Evolutionary conservation across 2,888 invertebrate genomes (phyloP).

Genomic region (Diarsia brunnea): DNA sequence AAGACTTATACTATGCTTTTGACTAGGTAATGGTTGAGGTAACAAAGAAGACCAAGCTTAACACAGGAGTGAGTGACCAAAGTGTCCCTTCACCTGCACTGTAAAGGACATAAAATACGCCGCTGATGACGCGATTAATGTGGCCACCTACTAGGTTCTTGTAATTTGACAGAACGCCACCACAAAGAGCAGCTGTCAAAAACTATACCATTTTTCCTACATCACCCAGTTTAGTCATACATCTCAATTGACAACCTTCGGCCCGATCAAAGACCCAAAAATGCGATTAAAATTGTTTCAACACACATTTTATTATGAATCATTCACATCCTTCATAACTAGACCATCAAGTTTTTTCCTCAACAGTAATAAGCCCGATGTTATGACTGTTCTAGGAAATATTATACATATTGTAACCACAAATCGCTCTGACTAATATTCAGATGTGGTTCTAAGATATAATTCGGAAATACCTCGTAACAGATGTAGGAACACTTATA

Average conservation of each 20-base stretch:
- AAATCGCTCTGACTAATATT: constrained; percentile 74
- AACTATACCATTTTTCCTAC: constrained; percentile 5
- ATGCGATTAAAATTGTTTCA: constrained; percentile 60
- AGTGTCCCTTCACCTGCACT: background rate
- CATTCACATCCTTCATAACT: constrained; percentile 63
- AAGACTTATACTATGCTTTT: background rate
- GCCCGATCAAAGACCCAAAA: constrained; percentile 37
- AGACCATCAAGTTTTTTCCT: constrained; percentile 63
- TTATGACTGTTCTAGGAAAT: constrained; percentile 66
- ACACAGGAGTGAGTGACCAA: background rate
- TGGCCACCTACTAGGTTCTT: background rate
- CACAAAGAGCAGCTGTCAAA: constrained; percentile 3
- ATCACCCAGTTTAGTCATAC: constrained; percentile 29
- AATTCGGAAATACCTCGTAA: constrained; percentile 71
- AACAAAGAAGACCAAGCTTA: background rate
- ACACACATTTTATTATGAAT: constrained; percentile 61
- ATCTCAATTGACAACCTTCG: constrained; percentile 24
- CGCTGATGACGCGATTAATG: background rate
- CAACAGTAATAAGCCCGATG: constrained; percentile 46
- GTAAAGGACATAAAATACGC: background rate
- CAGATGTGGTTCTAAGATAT: constrained; percentile 74
- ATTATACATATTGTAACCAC: constrained; percentile 65
- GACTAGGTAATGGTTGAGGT: background rate
- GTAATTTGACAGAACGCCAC: background rate
- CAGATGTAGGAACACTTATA: constrained; percentile 70